Conservation (phyloP, 1,140 invertebrate genomes). For the Centruroides vittatus region DNA sequence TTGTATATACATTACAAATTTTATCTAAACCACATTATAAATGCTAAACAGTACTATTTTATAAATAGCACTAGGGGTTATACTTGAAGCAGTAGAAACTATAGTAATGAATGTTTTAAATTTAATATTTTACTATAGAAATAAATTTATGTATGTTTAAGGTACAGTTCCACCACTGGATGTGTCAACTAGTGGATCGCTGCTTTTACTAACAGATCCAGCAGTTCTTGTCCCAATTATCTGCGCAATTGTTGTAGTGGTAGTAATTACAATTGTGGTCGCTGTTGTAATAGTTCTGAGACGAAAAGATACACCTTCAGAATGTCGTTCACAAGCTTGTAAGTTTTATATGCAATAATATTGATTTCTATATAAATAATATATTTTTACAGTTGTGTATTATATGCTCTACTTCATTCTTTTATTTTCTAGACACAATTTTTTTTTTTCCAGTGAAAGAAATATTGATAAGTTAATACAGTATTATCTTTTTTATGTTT, state of each 20-base stretch:
- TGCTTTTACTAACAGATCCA: conserved; percentile 9
- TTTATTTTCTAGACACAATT: too few relatives aligned
- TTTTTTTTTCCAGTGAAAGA: too few relatives aligned
- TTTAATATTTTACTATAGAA: too few relatives aligned
- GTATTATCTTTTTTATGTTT: too few relatives aligned
- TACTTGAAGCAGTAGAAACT: too few relatives aligned
- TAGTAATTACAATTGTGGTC: conserved; percentile 16
- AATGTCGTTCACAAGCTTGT: conserved; percentile 18
- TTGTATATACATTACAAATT: too few relatives aligned
- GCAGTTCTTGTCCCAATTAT: conserved; percentile 19
- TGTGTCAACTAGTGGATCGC: background rate
- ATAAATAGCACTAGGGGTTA: too few relatives aligned
- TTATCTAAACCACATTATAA: too few relatives aligned
- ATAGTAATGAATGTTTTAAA: too few relatives aligned
- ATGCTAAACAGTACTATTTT: too few relatives aligned
- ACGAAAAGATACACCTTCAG: conserved; percentile 11
- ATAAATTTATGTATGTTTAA: background rate
- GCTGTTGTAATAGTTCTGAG: conserved; percentile 16
- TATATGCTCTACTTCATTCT: too few relatives aligned
- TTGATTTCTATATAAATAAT: background rate
- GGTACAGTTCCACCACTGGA: conserved; percentile 13
- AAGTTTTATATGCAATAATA: conserved; percentile 4
- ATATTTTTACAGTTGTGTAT: background rate
- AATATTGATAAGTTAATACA: too few relatives aligned
- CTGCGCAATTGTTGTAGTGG: conserved; percentile 18